These are phyloP conservation scores for Drosophila rubida DNA, from an alignment of 2,888 invertebrate genomes.

Conservation along the genomic window DNA sequence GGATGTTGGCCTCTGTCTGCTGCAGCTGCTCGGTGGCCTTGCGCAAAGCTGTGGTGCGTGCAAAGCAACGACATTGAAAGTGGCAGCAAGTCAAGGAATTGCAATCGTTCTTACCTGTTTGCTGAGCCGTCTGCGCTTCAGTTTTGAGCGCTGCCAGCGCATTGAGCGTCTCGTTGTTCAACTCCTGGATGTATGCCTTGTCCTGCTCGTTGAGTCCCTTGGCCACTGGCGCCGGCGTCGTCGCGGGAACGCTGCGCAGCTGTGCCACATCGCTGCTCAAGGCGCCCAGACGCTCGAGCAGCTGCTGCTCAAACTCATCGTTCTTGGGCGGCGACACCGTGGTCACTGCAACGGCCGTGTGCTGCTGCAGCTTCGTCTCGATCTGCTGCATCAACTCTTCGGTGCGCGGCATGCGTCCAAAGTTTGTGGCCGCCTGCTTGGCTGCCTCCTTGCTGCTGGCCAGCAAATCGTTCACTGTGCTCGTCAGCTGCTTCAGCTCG, in stretches of 20 bases:
- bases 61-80: accelerated
- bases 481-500: conserved; percentile 74
- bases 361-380: conserved; percentile 81
- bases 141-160: conserved; percentile 86
- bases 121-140: conserved; percentile 85
- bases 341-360: conserved; percentile 65
- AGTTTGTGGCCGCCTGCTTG: conserved; percentile 76
- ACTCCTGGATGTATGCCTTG: conserved; percentile 86
- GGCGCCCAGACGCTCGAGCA: conserved; percentile 85
- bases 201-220: conserved; percentile 83
- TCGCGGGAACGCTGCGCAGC: conserved; percentile 74
- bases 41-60: conserved; percentile 84
- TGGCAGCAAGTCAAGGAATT: not conserved
- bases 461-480: conserved; percentile 71
- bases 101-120: conserved; percentile 84
- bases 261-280: conserved; percentile 84
- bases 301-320: conserved; percentile 85
- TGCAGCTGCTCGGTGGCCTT: conserved; percentile 86
- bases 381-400: conserved; percentile 80
- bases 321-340: conserved; percentile 79
- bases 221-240: conserved; percentile 21
- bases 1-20: conserved; percentile 86
- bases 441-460: conserved; percentile 74
- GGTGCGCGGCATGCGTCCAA: conserved; percentile 75
- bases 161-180: conserved; percentile 88